Conservation (phyloP, 2,888 invertebrate genomes). For the Ferrisia virgata region DNA sequence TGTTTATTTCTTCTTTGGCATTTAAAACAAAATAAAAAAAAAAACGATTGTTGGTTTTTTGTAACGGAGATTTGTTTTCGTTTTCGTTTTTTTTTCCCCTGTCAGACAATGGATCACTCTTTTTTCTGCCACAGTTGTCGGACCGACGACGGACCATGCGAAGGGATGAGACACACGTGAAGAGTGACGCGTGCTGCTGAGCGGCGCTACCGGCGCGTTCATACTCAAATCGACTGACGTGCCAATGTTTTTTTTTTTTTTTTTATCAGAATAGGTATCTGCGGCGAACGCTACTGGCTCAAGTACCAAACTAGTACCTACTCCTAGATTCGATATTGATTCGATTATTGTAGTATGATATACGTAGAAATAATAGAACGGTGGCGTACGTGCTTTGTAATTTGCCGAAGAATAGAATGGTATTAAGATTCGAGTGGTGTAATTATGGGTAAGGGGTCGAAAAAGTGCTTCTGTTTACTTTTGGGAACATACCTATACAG, state of each 20-base stretch:
- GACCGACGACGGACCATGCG: background rate
- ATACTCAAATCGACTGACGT: background rate
- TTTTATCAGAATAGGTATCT: too few relatives aligned
- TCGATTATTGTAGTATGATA: too few relatives aligned
- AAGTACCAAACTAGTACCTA: too few relatives aligned
- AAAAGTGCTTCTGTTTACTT: too few relatives aligned
- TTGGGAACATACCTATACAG: too few relatives aligned
- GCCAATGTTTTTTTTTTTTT: background rate
- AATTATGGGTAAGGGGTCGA: too few relatives aligned
- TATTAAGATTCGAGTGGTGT: too few relatives aligned
- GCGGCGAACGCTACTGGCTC: too few relatives aligned
- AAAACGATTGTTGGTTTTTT: slow-evolving; percentile 38
- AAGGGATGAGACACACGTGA: background rate
- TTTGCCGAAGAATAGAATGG: too few relatives aligned
- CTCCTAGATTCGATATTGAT: too few relatives aligned
- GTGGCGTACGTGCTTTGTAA: too few relatives aligned
- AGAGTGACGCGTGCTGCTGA: background rate
- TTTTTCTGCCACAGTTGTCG: background rate
- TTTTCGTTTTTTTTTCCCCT: background rate
- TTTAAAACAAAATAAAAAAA: slow-evolving; percentile 19
- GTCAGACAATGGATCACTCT: background rate
- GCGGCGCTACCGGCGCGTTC: background rate
- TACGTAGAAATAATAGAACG: too few relatives aligned
- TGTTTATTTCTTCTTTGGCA: slow-evolving; percentile 33
- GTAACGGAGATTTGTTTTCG: background rate